Percentiles rank a stretch among this genome's conserved stretches.
These are phyloP conservation scores for Zootermopsis nevadensis DNA, from an alignment of 2,888 invertebrate genomes.

Conservation along the genomic window DNA sequence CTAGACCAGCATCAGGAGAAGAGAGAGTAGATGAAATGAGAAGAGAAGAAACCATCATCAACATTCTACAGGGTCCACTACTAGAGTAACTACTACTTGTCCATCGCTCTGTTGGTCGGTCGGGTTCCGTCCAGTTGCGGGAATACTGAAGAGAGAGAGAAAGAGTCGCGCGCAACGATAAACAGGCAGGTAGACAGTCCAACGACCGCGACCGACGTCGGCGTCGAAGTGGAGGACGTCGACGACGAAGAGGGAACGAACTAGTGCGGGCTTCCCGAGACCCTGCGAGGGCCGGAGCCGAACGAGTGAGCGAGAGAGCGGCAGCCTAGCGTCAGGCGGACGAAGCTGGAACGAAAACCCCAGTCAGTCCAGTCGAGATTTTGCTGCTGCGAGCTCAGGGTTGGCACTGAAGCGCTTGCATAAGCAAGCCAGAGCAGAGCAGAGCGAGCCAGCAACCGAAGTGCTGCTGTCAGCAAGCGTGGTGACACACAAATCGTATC, in stretches of 20 bases:
- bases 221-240: slow-evolving; percentile 19
- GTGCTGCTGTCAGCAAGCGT: too few species aligned
- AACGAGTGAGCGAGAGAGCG: not conserved
- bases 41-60: slow-evolving; percentile 48
- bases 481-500: too few species aligned
- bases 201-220: slow-evolving; percentile 45
- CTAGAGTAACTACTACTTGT: slow-evolving; percentile 37
- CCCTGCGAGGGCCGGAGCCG: not conserved
- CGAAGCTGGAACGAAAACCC: slow-evolving; percentile 22
- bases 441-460: too few species aligned
- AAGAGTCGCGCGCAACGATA: slow-evolving; percentile 46
- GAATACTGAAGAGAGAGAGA: not conserved
- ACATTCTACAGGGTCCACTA: slow-evolving; percentile 51
- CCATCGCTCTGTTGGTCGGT: slow-evolving; percentile 24
- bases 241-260: not conserved
- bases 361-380: slow-evolving; percentile 47
- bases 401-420: not conserved
- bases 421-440: too few species aligned
- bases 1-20: not conserved
- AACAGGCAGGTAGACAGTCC: slow-evolving; percentile 48
- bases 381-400: slow-evolving; percentile 40
- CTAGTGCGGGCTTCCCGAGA: not conserved
- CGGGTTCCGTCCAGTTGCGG: slow-evolving; percentile 19
- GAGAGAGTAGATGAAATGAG: slow-evolving; percentile 23
- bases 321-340: not conserved